Base-by-base conservation (phyloP, 2,113 vertebrate species). In the Nothoprocta perdicaria region DNA sequence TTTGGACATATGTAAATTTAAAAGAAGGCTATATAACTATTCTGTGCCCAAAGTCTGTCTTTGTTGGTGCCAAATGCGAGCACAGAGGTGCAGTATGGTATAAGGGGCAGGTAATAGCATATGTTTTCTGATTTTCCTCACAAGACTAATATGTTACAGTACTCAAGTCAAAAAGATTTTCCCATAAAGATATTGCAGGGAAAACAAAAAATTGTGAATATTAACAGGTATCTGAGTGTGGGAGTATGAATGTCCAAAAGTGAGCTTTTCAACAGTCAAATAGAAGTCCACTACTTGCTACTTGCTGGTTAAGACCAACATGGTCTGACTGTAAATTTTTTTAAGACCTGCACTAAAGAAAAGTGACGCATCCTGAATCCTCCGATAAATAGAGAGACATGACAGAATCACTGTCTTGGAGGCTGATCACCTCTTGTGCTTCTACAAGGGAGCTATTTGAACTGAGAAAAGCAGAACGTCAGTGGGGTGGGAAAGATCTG, bases 191-290 rank as follows among this genome's bases (percentile, higher is more conserved):
- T 58, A 65, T 60, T 31, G 60, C 5, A 41, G 4, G 4, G 22
- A 77, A 77, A 74, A 8, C 40, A 71, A 7, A 16, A 74, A 43
- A 63, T 10, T 43, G 4, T 38, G 12, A 63, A 50, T n/a, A 14
- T 4, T 86, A 45, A 66, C 14, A 50, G 5, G 4, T 38, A 15
- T 5, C 4, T 55, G 5, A 38, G 2, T 61, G 2, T 8, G 57
- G n/a, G 29, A 3, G 3, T 2, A 1, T 40, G 4, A 66, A 35
- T 1, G 3, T 35, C 23, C 1, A 2, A 62, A 87, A 53, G 4
- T 6, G 50, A 80, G 58, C 4, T 62, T 80, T 8, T 46, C 4
- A 76, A 74, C 73, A 88, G 13, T 35, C 61, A 61, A 7, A 45
- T 2, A 67, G 53, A 75, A 63, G 5, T 2, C 33, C 84, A 9